Base-by-base conservation (phyloP, 2,888 invertebrate species). In the Anodontia alba region DNA sequence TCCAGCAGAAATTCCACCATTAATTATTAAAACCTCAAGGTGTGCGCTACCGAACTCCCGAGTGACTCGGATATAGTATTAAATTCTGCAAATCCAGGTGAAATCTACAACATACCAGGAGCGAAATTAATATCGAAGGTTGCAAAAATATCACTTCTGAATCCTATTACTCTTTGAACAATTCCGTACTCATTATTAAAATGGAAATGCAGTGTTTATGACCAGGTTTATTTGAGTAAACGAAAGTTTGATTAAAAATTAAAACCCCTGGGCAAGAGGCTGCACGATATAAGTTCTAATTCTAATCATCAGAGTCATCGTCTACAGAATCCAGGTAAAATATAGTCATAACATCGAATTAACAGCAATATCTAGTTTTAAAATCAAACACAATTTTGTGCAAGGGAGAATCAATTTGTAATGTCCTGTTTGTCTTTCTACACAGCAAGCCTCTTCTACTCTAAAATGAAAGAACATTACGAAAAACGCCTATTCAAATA, bases 111-210 rank as follows among this genome's bases (percentile, higher is more conserved):
- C 33, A 7, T 33, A 62, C 62, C 20, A 62, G 62, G 5, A 31
- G 62, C 62, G 17, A 62, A 33, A 31, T 62, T 62, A 33, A 62
- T 33, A 62, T 12, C 33, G 12, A 62, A 62, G 62, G 62, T 33
- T 1, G 33, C 33, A 20, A 62, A 62, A 62, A 31, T 62, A 31
- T 62, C 62, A 62, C 62, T 62, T 33, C 62, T 62, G 62, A 62
- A 20, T 33, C 17, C 62, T n/a, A 23, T 33, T 33, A 8, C 33
- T 10, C 62, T 62, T 62, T 62, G 62, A 62, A 62, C 62, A 33
- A 31, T 20, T 62, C 23, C 33, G 33, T 62, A 33, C 17, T 33
- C 33, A 62, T 62, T 54, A 54, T 54, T 62, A 33, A 62, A 62
- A 62, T 62, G 62, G 33, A 62, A 62, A 33, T 62, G 20, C 20